Percentiles rank a stretch among this genome's conserved stretches.
These are phyloP conservation scores for Sarcophaga peregrina DNA, from an alignment of 1,140 invertebrate genomes.

Conservation along the genomic window DNA sequence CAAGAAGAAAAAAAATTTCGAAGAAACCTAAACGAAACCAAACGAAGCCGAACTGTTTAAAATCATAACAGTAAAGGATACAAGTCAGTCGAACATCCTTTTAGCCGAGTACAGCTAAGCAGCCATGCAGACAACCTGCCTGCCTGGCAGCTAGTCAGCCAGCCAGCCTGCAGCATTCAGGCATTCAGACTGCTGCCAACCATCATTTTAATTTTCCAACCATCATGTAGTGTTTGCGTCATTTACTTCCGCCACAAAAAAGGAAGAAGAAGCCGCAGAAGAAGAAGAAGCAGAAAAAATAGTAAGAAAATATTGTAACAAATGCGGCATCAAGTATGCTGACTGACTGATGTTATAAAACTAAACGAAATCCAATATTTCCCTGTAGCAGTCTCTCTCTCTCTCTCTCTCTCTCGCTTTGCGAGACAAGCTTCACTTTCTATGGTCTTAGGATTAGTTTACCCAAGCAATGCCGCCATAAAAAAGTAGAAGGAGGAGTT, in stretches of 20 bases:
- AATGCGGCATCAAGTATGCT: constrained; percentile 33
- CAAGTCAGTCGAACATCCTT: background rate
- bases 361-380: background rate
- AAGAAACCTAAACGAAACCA: background rate
- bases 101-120: background rate
- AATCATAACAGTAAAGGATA: background rate
- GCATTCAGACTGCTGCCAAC: background rate
- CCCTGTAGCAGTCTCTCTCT: background rate
- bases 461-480: background rate
- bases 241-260: constrained; percentile 34
- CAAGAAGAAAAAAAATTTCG: background rate
- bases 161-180: background rate
- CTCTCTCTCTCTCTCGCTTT: too few relatives aligned
- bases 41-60: background rate
- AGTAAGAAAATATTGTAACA: background rate
- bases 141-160: background rate
- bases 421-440: background rate
- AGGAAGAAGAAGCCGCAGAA: background rate
- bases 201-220: background rate
- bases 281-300: background rate
- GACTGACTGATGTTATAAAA: constrained; percentile 34
- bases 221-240: constrained; percentile 35
- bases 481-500: too few relatives aligned
- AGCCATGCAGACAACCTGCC: background rate
- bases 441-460: background rate